Percentiles rank a stretch among this genome's conserved stretches.
These are phyloP conservation scores for Ypsolopha scabrella DNA, from an alignment of 2,888 invertebrate genomes.

Conservation along the genomic window DNA sequence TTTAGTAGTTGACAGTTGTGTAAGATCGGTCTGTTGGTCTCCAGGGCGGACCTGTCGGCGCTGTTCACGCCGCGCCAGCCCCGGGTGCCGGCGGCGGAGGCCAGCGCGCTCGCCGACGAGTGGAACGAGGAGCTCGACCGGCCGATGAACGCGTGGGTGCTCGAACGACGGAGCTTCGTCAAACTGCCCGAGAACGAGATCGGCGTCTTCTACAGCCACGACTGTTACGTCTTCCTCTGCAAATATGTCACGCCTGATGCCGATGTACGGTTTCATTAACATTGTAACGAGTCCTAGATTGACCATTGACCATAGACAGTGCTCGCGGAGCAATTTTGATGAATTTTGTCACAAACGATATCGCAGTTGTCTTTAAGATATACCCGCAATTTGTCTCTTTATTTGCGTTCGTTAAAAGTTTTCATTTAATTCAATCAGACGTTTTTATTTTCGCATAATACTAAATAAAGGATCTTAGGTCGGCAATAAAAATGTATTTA, in stretches of 20 bases:
- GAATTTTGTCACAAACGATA: too few species aligned
- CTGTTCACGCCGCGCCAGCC: conserved; percentile 96
- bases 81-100: conserved; percentile 85
- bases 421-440: too few species aligned
- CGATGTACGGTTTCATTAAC: neutral
- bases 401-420: too few species aligned
- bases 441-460: too few species aligned
- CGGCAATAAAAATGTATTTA: too few species aligned
- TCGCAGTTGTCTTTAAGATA: too few species aligned
- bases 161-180: conserved; percentile 98
- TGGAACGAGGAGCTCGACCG: conserved; percentile 97
- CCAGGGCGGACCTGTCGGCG: conserved; percentile 91
- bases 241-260: conserved; percentile 38
- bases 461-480: too few species aligned
- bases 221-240: conserved; percentile 98
- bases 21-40: conserved; percentile 19
- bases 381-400: too few species aligned
- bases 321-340: too few species aligned
- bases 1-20: too few species aligned
- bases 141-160: conserved; percentile 96
- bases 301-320: too few species aligned
- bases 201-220: conserved; percentile 90
- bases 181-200: conserved; percentile 94
- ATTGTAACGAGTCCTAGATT: too few species aligned
- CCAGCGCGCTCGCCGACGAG: conserved; percentile 89